Evolutionary conservation across 2,888 invertebrate genomes (phyloP).

Genomic region (Drosophila helvetica): DNA sequence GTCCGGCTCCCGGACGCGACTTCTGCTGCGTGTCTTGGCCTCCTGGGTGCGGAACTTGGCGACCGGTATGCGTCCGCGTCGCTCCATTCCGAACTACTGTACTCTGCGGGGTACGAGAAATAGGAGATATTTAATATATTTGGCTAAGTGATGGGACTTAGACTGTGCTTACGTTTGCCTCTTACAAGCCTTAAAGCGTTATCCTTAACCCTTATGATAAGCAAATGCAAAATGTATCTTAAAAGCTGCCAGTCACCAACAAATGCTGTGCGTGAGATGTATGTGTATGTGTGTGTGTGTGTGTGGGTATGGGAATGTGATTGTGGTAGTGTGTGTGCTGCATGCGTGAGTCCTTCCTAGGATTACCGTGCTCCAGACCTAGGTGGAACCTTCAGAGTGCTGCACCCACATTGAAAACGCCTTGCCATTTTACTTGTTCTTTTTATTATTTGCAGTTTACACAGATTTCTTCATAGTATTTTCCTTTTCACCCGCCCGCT

Average conservation of each 20-base stretch:
- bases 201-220: slow-evolving; percentile 50
- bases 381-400: slow-evolving; percentile 3
- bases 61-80: slow-evolving; percentile 83
- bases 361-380: background rate
- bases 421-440: slow-evolving; percentile 53
- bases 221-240: slow-evolving; percentile 47
- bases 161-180: slow-evolving; percentile 58
- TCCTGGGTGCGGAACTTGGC: slow-evolving; percentile 83
- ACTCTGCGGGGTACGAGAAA: slow-evolving; percentile 14
- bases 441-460: slow-evolving; percentile 52
- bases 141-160: background rate
- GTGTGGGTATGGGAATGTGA: slow-evolving; percentile 8
- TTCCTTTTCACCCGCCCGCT: slow-evolving; percentile 27
- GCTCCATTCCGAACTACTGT: slow-evolving; percentile 72
- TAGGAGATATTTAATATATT: background rate
- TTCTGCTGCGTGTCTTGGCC: slow-evolving; percentile 83
- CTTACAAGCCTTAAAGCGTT: slow-evolving; percentile 48
- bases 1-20: slow-evolving; percentile 82
- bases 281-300: slow-evolving; percentile 11
- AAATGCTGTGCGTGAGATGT: slow-evolving; percentile 23
- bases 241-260: slow-evolving; percentile 62
- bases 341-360: slow-evolving; percentile 35
- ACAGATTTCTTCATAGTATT: slow-evolving; percentile 41
- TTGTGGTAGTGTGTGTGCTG: slow-evolving; percentile 13
- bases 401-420: slow-evolving; percentile 59